These are phyloP conservation scores for Limonius californicus DNA, from an alignment of 1,140 invertebrate genomes.

Conservation along the genomic window DNA sequence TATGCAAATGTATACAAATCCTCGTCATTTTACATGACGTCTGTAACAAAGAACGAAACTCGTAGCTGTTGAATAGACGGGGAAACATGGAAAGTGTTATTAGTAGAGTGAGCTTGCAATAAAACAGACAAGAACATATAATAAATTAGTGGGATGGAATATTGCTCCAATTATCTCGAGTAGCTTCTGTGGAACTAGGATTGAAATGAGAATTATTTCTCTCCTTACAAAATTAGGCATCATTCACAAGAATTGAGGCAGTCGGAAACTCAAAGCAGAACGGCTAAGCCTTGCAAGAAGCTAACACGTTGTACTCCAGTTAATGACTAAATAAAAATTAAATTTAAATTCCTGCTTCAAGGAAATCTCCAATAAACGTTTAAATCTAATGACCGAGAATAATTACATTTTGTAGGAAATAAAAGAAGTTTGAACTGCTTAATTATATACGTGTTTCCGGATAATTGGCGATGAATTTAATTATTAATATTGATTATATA, in stretches of 20 bases:
- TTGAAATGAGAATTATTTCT: background rate
- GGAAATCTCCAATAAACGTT: too few relatives aligned
- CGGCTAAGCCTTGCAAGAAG: too few relatives aligned
- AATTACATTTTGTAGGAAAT: too few relatives aligned
- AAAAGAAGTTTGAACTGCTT: too few relatives aligned
- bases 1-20: constrained; percentile 1
- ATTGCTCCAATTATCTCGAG: constrained; percentile 1
- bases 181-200: background rate
- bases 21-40: background rate
- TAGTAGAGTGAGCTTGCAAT: background rate
- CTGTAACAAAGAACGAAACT: background rate
- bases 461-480: too few relatives aligned
- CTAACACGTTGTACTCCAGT: too few relatives aligned
- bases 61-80: background rate
- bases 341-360: too few relatives aligned
- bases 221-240: background rate
- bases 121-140: background rate
- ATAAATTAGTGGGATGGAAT: background rate
- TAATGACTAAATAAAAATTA: too few relatives aligned
- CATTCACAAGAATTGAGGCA: background rate
- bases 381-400: too few relatives aligned
- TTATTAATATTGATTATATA: too few relatives aligned
- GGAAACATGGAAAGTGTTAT: background rate
- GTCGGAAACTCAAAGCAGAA: too few relatives aligned
- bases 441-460: too few relatives aligned